phyloP scores from a whole-genome alignment of 2,113 vertebrate species.

The Pterocles orientalis region DNA sequence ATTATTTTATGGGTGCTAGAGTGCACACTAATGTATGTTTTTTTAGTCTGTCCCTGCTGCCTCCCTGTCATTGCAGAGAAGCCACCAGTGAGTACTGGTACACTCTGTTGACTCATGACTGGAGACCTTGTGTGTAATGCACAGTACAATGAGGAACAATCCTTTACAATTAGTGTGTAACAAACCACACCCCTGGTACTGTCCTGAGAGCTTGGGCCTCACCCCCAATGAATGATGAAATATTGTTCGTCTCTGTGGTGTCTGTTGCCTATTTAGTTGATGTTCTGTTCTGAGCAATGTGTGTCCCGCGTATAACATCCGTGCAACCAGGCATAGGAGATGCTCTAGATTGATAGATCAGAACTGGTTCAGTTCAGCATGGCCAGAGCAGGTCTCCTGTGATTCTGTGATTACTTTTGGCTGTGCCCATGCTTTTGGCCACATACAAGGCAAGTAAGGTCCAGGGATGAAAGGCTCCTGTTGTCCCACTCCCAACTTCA shows the following conservation, averaged over 20 bases:
- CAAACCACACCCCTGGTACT: background rate
- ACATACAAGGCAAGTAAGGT: rapidly evolving
- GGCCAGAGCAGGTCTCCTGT: background rate
- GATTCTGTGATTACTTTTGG: background rate
- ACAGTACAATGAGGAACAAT: background rate
- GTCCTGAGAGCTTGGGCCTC: background rate
- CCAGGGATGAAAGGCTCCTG: background rate
- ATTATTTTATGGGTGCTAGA: background rate
- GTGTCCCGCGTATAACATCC: background rate
- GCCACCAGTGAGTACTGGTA: background rate
- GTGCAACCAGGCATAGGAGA: background rate
- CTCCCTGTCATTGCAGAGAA: background rate
- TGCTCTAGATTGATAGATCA: background rate
- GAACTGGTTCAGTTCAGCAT: background rate
- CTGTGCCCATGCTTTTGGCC: background rate
- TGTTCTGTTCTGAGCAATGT: slow-evolving; percentile 42
- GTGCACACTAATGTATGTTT: background rate
- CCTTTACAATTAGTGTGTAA: background rate
- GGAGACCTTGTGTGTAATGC: background rate
- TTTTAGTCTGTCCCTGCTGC: background rate
- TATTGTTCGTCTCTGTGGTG: slow-evolving; percentile 18
- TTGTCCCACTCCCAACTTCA: background rate
- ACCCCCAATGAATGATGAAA: background rate
- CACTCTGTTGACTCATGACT: background rate
- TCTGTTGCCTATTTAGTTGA: slow-evolving; percentile 18